Conservation (phyloP, 2,113 vertebrate genomes). For the Opisthocomus hoazin region DNA sequence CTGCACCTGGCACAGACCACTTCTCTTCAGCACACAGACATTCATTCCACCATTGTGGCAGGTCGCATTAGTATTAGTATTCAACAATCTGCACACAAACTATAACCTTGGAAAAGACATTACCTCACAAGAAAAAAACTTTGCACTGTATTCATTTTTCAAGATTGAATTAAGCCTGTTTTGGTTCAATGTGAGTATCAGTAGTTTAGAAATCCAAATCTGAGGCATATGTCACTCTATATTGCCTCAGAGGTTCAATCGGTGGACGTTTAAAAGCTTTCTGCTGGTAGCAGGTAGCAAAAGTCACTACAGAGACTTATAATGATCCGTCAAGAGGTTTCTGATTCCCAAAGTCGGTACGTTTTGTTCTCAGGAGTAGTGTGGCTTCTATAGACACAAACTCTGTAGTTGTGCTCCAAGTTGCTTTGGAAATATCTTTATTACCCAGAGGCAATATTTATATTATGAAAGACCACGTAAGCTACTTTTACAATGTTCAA, state of each 20-base stretch:
- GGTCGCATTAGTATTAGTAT: background rate
- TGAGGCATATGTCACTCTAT: slow-evolving; percentile 1
- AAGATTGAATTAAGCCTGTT: slow-evolving; percentile 41
- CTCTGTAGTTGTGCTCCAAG: background rate
- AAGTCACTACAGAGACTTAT: slow-evolving; percentile 20
- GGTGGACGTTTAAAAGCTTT: slow-evolving; percentile 15
- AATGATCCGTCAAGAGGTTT: slow-evolving; percentile 41
- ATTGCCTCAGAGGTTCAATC: slow-evolving; percentile 36
- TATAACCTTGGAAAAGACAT: slow-evolving; percentile 34
- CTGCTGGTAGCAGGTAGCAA: slow-evolving; percentile 40
- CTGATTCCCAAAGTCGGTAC: background rate
- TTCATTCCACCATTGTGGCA: background rate
- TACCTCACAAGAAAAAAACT: slow-evolving; percentile 63
- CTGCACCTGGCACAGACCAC: background rate
- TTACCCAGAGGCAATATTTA: background rate
- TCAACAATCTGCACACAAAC: background rate
- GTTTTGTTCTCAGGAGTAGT: background rate
- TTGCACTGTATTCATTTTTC: slow-evolving; percentile 34
- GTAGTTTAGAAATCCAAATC: slow-evolving; percentile 41
- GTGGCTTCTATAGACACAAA: background rate
- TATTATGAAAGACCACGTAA: background rate
- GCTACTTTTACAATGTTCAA: background rate
- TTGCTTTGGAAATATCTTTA: background rate
- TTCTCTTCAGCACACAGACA: background rate
- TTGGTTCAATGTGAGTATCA: slow-evolving; percentile 49